These are phyloP conservation scores for Steinernema carpocapsae DNA, from an alignment of 2,888 invertebrate species.

Conservation along the genomic window DNA sequence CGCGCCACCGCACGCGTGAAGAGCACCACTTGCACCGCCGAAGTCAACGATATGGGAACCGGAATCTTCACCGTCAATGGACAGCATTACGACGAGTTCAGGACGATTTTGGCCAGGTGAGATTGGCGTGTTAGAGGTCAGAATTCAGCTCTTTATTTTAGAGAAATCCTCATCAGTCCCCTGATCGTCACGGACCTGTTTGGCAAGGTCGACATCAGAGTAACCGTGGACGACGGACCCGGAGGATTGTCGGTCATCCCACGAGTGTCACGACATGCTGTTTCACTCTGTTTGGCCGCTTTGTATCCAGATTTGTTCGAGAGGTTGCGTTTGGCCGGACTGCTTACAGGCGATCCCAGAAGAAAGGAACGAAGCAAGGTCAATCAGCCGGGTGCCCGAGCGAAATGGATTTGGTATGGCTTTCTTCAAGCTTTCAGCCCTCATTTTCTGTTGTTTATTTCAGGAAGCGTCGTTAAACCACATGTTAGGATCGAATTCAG, in stretches of 20 bases:
- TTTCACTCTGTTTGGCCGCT: conserved; percentile 61
- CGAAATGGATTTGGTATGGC: conserved; percentile 66
- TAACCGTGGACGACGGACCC: conserved; percentile 45
- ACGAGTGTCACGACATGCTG: conserved; percentile 61
- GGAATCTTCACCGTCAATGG: conserved; percentile 63
- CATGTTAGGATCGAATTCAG: background rate
- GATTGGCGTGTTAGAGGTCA: background rate
- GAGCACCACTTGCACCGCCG: conserved; percentile 54
- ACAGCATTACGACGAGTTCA: conserved; percentile 52
- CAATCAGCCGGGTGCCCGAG: conserved; percentile 67
- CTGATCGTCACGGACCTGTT: conserved; percentile 58
- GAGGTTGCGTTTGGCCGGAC: conserved; percentile 60
- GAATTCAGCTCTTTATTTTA: conserved; percentile 39
- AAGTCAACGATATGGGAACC: conserved; percentile 60
- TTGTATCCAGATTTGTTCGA: conserved; percentile 58
- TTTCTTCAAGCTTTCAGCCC: background rate
- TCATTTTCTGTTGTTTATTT: conserved; percentile 17
- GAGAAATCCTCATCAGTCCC: conserved; percentile 64
- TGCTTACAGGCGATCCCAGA: conserved; percentile 64
- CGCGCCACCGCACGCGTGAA: conserved; percentile 56
- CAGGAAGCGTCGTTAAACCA: conserved; percentile 38
- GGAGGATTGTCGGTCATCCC: conserved; percentile 60
- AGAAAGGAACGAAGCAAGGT: conserved; percentile 65
- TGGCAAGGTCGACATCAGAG: conserved; percentile 60
- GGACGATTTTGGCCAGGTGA: conserved; percentile 61